Base-by-base conservation (phyloP, 1,140 invertebrate genomes). In the Xylocopa sonorina region DNA sequence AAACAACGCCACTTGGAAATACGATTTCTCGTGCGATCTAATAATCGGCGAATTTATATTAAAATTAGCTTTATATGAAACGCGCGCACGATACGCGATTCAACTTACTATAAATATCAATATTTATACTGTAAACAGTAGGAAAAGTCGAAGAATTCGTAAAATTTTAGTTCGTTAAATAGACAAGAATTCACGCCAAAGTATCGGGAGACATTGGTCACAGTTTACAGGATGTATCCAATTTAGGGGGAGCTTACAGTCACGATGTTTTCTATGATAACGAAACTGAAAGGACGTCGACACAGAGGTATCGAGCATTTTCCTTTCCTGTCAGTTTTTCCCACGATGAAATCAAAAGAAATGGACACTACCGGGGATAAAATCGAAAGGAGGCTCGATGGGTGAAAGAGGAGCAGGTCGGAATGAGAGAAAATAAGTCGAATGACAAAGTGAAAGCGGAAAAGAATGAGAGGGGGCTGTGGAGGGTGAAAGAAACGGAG, bases 221-320 rank as follows among this genome's bases (percentile, higher is more conserved):
- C 41, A 7, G 16, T 21, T 21, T 24, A 16, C 0, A 4, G 27
- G 16, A 27, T n/a, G 14, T 18, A 29, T 43, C n/a, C 38, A 10
- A 43, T 83, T 78, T 83, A 72, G 34, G 60, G 67, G 21, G 71
- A 68, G 79, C 69, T 43, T 43, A 43, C 71, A 60, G 76, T 75
- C 80, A 41, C 68, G 80, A 82, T 62, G 76, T 75, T 83, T 67
- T 51, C 77, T 9, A 62, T 53, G 32, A 57, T 81, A 81, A 84
- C 81, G 74, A 83, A 83, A 81, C 67, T 60, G 55, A 73, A 73
- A 68, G 71, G 62, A 64, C 57, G 51, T 74, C 43, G 67, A 50
- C 50, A 67, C 48, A 41, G 57, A 55, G 69, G 18, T 69, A 50
- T 71, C 81, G n/a, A n/a, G 63, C 55, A 58, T 75, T 73, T 51